These are phyloP conservation scores for Hydrotaea diabolus DNA, from an alignment of 2,888 invertebrate species.

Conservation along the genomic window DNA sequence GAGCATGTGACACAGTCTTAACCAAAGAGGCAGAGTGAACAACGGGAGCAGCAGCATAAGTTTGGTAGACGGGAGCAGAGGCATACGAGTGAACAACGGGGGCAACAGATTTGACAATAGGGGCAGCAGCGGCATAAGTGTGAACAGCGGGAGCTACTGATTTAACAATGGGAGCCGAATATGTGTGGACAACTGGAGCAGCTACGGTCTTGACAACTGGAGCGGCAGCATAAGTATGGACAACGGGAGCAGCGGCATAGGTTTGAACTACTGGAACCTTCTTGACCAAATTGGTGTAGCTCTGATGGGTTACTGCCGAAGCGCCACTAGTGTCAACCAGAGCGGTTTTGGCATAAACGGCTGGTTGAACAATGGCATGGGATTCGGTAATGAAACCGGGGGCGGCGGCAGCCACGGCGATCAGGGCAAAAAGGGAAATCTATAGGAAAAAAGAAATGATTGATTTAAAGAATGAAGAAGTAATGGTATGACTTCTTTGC, in stretches of 20 bases:
- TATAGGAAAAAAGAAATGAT: neutral
- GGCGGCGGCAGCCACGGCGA: slow-evolving; percentile 81
- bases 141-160: slow-evolving; percentile 31
- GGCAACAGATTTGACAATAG: slow-evolving; percentile 68
- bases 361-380: slow-evolving; percentile 75
- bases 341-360: slow-evolving; percentile 75
- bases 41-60: slow-evolving; percentile 61
- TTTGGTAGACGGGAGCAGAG: slow-evolving; percentile 72
- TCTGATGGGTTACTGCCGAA: slow-evolving; percentile 83
- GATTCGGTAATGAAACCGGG: slow-evolving; percentile 76
- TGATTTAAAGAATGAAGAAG: neutral
- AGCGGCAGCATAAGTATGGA: slow-evolving; percentile 71
- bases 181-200: slow-evolving; percentile 19
- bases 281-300: slow-evolving; percentile 82
- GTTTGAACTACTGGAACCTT: slow-evolving; percentile 79
- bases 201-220: slow-evolving; percentile 72
- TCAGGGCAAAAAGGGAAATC: slow-evolving; percentile 83
- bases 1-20: slow-evolving; percentile 57
- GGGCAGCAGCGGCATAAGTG: slow-evolving; percentile 80
- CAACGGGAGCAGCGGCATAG: slow-evolving; percentile 43
- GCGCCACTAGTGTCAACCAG: slow-evolving; percentile 78
- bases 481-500: slow-evolving; percentile 46
- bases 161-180: slow-evolving; percentile 48
- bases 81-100: slow-evolving; percentile 39
- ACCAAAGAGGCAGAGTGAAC: slow-evolving; percentile 70